A percentile compares a stretch with the other conserved stretches of the same genome.
phyloP scores from a whole-genome alignment of 2,113 vertebrate species.

The Lycaon pictus region DNA sequence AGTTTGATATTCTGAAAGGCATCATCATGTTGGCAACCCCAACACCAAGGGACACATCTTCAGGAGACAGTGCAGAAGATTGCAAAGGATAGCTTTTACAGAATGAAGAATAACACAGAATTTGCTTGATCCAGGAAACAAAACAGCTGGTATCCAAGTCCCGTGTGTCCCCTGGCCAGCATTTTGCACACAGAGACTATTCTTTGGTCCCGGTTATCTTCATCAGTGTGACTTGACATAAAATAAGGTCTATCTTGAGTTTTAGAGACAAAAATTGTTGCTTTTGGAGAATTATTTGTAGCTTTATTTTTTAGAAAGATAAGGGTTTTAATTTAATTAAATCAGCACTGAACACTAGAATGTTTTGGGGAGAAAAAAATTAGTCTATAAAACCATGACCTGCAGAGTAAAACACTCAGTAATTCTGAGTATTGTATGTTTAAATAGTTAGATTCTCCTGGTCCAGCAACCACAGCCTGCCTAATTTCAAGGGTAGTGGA shows the following conservation, averaged over 20 bases:
- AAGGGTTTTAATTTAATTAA: background rate
- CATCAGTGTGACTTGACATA: background rate
- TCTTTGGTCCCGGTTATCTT: background rate
- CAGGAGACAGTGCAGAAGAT: background rate
- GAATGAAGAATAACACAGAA: background rate
- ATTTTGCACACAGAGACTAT: background rate
- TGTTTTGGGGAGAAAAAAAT: background rate
- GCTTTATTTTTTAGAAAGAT: background rate
- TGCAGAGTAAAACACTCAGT: background rate
- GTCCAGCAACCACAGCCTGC: no score
- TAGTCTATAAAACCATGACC: background rate
- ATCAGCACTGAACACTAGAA: background rate
- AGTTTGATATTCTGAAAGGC: slow-evolving; percentile 20
- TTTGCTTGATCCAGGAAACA: background rate
- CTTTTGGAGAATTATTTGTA: background rate
- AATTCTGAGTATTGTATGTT: background rate
- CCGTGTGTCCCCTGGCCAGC: background rate
- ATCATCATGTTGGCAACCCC: background rate
- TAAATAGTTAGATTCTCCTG: background rate
- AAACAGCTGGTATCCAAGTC: background rate
- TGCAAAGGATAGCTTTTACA: background rate
- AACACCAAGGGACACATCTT: background rate
- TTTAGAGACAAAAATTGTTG: background rate
- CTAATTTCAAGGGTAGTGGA: no score
- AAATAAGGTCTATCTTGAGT: background rate